Base-by-base conservation (phyloP, 2,797 vertebrate genomes). In the Brotula barbata region DNA sequence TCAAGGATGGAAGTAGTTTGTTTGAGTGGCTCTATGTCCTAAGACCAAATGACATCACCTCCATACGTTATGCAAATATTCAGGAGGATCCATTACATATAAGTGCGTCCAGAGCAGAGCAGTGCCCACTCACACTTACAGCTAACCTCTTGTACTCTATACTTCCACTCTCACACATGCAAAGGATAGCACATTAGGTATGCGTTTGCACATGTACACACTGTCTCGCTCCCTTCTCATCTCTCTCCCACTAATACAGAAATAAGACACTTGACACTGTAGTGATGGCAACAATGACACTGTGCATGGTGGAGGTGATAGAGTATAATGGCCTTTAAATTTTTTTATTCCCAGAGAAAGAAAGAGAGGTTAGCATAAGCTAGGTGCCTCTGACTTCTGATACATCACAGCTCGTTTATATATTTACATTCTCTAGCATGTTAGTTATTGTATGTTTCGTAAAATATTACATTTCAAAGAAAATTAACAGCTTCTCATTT, bases 321-420 rank as follows among this genome's bases (percentile, higher is more conserved):
- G 89, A 89, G 89, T 92, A 93, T 94, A 95, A 95, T 94, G 92
- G 93, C 93, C 94, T 95, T 96, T 95, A 93, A 93, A 94, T 96
- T 95, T 93, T 94, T 91, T 86, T 89, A 90, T 28, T 91, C 83
- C 78, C 78, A 83, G 72, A 91, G 70, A 73, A 61, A 90, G 87
- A 89, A 58, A 73, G 91, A 56, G 57, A 52, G 92, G 93, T 96
- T 94, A 95, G 87, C 63, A 58, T 75, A 49, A 59, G 15, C 16
- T 54, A 73, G 52, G 73, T 75, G 70, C 69, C 61, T 68, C 57
- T 68, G 75, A 72, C 75, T 84, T 85, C 66, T 67, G 54, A 33
- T 36, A 88, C 42, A 45, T 45, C 60, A 75, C 49, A 64, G 58
- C 51, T 12, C 52, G 40, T 42, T 10, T 43, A 58, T 64, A 61